Percentiles rank a stretch among this genome's conserved stretches.
Conservation (phyloP, 64 coral and sea anemone species). For the Stylophora pistillata region DNA sequence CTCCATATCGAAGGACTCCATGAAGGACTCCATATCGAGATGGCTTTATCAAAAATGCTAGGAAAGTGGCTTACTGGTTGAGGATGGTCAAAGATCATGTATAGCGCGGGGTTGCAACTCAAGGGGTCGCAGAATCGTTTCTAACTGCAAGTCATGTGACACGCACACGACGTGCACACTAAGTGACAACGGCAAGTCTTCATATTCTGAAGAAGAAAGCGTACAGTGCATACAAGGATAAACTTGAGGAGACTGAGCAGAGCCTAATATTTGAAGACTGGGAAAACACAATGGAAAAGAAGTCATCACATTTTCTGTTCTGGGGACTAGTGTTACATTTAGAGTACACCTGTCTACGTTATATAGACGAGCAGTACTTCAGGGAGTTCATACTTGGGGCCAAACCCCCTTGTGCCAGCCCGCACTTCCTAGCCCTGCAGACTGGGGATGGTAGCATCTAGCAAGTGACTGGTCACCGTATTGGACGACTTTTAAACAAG, state of each 20-base stretch:
- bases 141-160: slow-evolving; percentile 11
- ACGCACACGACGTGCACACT: slow-evolving; percentile 16
- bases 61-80: slow-evolving; percentile 29
- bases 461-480: background rate
- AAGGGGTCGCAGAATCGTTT: slow-evolving; percentile 17
- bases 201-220: slow-evolving; percentile 25
- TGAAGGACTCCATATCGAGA: slow-evolving; percentile 55
- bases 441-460: background rate
- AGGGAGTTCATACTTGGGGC: slow-evolving; percentile 43
- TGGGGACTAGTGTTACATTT: no score
- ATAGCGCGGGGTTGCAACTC: slow-evolving; percentile 23
- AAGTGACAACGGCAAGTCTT: slow-evolving; percentile 22
- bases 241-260: slow-evolving; percentile 35
- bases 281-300: slow-evolving; percentile 47
- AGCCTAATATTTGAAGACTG: slow-evolving; percentile 52
- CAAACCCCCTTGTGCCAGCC: background rate
- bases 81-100: slow-evolving; percentile 32
- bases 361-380: slow-evolving; percentile 12
- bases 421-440: background rate
- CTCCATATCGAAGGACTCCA: no score
- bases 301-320: slow-evolving; percentile 52
- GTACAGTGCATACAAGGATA: slow-evolving; percentile 42
- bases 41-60: slow-evolving; percentile 21
- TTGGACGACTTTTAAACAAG: slow-evolving; percentile 7
- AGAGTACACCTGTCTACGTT: no score